Percentiles rank a stretch among this genome's conserved stretches.
phyloP scores from a whole-genome alignment of 2,113 vertebrate genomes.

The Xyrauchen texanus region DNA sequence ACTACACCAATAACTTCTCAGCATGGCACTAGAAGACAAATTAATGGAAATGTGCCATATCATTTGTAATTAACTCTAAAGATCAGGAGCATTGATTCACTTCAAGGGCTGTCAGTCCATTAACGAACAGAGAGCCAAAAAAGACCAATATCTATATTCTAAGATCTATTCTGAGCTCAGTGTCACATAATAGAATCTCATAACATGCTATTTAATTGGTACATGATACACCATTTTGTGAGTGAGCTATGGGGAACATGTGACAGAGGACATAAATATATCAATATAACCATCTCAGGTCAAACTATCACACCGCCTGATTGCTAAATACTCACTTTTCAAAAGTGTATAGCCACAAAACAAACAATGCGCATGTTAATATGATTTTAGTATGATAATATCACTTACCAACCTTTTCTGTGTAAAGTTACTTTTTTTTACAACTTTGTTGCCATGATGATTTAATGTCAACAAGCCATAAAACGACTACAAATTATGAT shows the following conservation, averaged over 20 bases:
- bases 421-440: no score
- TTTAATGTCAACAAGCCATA: no score
- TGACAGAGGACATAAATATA: conserved; percentile 22
- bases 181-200: conserved; percentile 33
- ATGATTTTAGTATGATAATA: no score
- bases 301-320: no score
- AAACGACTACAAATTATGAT: no score
- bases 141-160: conserved; percentile 36
- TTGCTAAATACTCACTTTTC: no score
- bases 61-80: conserved; percentile 74
- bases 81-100: conserved; percentile 48
- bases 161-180: conserved; percentile 36
- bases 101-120: conserved; percentile 61
- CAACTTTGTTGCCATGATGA: no score
- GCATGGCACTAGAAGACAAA: conserved; percentile 65
- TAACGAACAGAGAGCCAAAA: conserved; percentile 41
- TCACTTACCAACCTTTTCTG: no score
- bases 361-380: no score
- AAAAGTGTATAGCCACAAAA: no score
- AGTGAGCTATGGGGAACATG: conserved; percentile 28
- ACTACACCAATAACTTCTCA: conserved; percentile 65
- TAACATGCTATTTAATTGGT: conserved; percentile 30
- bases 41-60: conserved; percentile 69
- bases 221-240: conserved; percentile 30
- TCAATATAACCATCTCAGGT: conserved; percentile 9